Base-by-base conservation (phyloP, 2,888 invertebrate species). In the Microctonus aethiopoides region DNA sequence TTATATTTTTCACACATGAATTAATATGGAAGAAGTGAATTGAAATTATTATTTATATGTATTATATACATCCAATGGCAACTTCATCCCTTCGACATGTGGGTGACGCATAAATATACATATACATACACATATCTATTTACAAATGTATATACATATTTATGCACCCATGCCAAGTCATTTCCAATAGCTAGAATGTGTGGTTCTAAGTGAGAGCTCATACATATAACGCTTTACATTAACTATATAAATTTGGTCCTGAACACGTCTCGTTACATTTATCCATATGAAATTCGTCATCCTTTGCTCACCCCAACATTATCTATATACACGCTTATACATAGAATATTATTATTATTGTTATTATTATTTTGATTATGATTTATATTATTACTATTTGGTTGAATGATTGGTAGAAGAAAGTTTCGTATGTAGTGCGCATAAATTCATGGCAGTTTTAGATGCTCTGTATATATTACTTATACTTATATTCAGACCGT, bases 31-130 rank as follows among this genome's bases (percentile, higher is more conserved):
- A 34, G n/a, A 32, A 52, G 20, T 16, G 63, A n/a, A 63, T 63
- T 34, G 62, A 46, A 20, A 65, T 65, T 36, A 56, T 56, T 34
- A 54, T 56, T 24, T 29, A 26, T 26, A 29, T n/a, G 24, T 20
- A 26, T 63, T 51, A 9, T 51, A 9, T 56, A 52, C 54, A 59
- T 56, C 34, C 57, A 63, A 34, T 32, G 22, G 51, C 41, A 51
- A 24, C 41, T 46, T 41, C 11, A 13, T 54, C 65, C 54, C 36
- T 56, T 41, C 56, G 56, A 65, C 34, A 56, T 66, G 56, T 22
- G 51, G 82, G 80, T 86, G 85, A 85, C 85, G 85, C 85, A 86
- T 83, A 82, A 81, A 77, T 76, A 77, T 77, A 75, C 11, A 6
- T 46, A 46, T 16, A 16, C 16, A 46, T 46, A 1, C 10, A n/a